Percentiles rank a stretch among this genome's conserved stretches.
These are phyloP conservation scores for Mormyrops attenuatus DNA, from an alignment of 2,797 vertebrate genomes.

Conservation along the genomic window DNA sequence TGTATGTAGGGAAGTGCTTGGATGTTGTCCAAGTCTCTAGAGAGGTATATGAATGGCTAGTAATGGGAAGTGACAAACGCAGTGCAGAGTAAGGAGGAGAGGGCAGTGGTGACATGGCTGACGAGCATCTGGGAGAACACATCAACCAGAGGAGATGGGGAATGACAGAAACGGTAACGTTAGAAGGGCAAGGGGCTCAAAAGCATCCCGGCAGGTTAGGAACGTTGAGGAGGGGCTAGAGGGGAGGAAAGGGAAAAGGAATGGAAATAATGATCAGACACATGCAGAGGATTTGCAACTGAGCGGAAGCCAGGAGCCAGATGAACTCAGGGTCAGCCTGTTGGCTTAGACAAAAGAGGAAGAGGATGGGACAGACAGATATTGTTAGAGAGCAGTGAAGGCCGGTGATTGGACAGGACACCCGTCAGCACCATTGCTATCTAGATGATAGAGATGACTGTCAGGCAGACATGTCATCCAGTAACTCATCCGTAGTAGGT, in stretches of 20 bases:
- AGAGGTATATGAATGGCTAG: background rate
- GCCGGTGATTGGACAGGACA: background rate
- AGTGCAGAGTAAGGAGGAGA: background rate
- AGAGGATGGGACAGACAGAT: background rate
- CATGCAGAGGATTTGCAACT: background rate
- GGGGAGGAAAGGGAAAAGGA: too few species aligned
- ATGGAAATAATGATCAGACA: background rate
- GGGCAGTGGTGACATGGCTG: background rate
- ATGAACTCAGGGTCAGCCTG: background rate
- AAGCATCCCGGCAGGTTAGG: background rate
- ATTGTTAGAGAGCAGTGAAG: background rate
- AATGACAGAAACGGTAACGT: background rate
- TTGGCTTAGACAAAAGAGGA: background rate
- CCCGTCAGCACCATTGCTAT: background rate
- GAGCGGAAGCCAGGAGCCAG: background rate
- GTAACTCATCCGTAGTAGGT: background rate
- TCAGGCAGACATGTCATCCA: background rate
- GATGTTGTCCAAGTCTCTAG: background rate
- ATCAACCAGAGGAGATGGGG: background rate
- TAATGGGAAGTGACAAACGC: background rate
- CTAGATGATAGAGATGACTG: constrained; percentile 5
- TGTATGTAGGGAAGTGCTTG: background rate
- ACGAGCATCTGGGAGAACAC: background rate
- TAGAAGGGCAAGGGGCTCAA: too few species aligned
- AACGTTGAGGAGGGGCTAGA: background rate